phyloP scores from a whole-genome alignment of 2,797 vertebrate genomes.

The Pagetopsis macropterus region DNA sequence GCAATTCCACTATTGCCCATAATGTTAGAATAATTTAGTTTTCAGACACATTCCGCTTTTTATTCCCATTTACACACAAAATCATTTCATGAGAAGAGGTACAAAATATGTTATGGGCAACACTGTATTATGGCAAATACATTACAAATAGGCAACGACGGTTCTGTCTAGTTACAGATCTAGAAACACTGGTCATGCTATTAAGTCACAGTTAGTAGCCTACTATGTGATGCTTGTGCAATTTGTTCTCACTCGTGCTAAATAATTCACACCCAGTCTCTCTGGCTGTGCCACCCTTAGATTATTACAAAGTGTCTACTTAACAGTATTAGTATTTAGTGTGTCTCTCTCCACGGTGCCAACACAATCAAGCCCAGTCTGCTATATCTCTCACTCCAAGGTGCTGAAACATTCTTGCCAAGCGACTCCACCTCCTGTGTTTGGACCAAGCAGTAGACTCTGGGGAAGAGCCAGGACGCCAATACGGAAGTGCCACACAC shows the following conservation, averaged over 20 bases:
- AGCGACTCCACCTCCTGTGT: neutral
- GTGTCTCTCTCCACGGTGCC: constrained; percentile 25
- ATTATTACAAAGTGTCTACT: constrained; percentile 36
- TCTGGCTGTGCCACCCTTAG: constrained; percentile 16
- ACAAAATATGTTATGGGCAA: too few species aligned
- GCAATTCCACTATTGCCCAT: too few species aligned
- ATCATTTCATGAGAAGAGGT: too few species aligned
- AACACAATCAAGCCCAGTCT: constrained; percentile 48
- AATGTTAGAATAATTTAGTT: too few species aligned
- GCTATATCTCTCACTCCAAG: constrained; percentile 32
- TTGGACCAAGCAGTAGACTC: neutral
- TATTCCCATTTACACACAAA: too few species aligned
- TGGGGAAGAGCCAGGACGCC: too few species aligned
- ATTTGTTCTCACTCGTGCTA: constrained; percentile 38
- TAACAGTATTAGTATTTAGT: constrained; percentile 34
- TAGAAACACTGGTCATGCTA: constrained; percentile 16
- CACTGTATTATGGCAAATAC: too few species aligned
- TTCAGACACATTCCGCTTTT: too few species aligned
- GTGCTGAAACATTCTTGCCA: constrained; percentile 22
- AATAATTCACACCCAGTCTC: constrained; percentile 28
- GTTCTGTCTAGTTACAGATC: constrained; percentile 1
- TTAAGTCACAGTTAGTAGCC: constrained; percentile 11
- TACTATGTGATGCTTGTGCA: constrained; percentile 2
- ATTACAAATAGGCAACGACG: neutral
- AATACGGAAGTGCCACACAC: too few species aligned